These are phyloP conservation scores for Propithecus deckenii DNA, from an alignment of 2,797 vertebrate species.

Conservation along the genomic window DNA sequence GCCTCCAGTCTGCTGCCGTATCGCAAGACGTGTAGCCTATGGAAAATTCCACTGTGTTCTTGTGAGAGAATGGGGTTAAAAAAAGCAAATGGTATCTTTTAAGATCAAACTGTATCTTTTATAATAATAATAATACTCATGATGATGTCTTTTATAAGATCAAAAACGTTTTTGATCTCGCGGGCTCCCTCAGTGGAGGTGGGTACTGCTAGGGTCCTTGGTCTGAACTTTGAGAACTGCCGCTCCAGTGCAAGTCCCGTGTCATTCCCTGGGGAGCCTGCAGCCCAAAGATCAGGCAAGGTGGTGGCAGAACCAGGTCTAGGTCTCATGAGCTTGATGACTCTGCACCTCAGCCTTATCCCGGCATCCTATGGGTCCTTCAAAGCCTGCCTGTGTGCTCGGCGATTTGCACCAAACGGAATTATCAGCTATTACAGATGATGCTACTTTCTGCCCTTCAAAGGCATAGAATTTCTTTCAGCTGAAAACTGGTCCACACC, in stretches of 20 bases:
- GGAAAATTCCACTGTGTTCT: not conserved
- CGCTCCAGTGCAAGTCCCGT: rapidly evolving
- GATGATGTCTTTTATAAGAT: not conserved
- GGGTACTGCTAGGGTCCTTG: not conserved
- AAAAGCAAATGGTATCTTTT: not conserved
- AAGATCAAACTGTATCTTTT: not conserved
- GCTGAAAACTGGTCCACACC: not conserved
- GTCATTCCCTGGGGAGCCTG: rapidly evolving
- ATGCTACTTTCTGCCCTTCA: not conserved
- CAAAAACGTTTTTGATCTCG: not conserved
- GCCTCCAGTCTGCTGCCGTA: not conserved
- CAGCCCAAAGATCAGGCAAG: rapidly evolving
- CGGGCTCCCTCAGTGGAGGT: not conserved
- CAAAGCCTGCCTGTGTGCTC: rapidly evolving
- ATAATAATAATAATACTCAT: too few relatives aligned
- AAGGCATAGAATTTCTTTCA: not conserved
- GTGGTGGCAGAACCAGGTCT: rapidly evolving
- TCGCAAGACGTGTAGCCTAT: not conserved
- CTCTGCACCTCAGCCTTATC: rapidly evolving
- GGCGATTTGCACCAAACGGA: not conserved
- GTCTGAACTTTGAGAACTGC: not conserved
- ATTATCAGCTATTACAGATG: too few relatives aligned
- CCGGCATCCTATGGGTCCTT: rapidly evolving
- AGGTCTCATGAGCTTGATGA: rapidly evolving
- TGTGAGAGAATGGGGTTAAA: not conserved